Evolutionary conservation across 2,113 vertebrate species (phyloP).

Genomic region (Ictalurus punctatus): DNA sequence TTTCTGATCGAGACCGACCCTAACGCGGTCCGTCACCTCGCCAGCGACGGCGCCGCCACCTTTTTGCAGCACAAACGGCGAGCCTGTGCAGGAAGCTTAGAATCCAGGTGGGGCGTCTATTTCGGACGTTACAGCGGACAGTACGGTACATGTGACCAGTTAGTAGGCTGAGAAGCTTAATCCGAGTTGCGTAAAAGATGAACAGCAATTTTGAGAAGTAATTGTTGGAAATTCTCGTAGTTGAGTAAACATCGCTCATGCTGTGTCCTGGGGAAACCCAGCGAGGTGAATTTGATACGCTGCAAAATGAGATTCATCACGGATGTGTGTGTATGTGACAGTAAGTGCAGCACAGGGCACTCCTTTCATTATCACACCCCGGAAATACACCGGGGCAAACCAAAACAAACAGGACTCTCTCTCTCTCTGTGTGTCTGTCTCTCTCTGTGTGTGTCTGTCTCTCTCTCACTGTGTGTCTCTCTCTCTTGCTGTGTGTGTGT

Average conservation of each 20-base stretch:
- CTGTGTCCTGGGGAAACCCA: neutral
- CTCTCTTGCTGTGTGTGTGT: too few species aligned
- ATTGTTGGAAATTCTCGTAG: neutral
- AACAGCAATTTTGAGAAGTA: too few species aligned
- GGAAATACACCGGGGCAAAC: conserved; percentile 66
- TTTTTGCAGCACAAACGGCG: neutral
- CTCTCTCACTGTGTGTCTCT: too few species aligned
- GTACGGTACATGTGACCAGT: neutral
- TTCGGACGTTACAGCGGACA: neutral
- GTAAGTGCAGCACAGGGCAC: conserved; percentile 5
- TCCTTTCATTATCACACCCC: conserved; percentile 56
- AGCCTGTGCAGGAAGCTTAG: too few species aligned
- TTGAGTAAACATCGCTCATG: neutral
- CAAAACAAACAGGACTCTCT: conserved; percentile 70
- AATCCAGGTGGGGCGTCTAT: neutral
- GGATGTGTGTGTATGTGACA: neutral
- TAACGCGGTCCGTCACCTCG: conserved; percentile 11
- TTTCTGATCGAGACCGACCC: conserved; percentile 16
- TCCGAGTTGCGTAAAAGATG: neutral
- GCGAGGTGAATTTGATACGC: neutral
- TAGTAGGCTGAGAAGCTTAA: neutral
- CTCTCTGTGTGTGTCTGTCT: neutral
- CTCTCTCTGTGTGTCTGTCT: conserved; percentile 51
- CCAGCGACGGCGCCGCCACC: neutral
- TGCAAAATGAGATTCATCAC: conserved; percentile 30